Base-by-base conservation (phyloP, 2,888 invertebrate species). In the Spatulosminthurus flaviceps region DNA sequence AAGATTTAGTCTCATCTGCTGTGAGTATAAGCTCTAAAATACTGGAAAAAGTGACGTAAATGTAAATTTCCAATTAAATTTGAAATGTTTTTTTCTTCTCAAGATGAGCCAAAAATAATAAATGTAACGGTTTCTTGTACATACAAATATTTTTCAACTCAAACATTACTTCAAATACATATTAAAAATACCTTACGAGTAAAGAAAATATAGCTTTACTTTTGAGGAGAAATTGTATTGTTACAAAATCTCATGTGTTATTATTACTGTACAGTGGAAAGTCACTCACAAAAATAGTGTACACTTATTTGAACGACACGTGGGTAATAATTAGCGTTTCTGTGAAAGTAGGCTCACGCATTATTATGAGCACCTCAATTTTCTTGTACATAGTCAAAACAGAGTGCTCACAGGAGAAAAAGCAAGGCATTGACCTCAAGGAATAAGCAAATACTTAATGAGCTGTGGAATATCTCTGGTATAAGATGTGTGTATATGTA, bases 301-400 rank as follows among this genome's bases (percentile, higher is more conserved):
- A 24, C 11, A 4, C 21, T 42, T n/a, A 51, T 22, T 21, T 43
- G n/a, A 26, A 72, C n/a, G 21, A 72, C 72, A 72, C 72, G 72
- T 72, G 72, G 51, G 28, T 72, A 72, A 51, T 51, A 72, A 72
- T 72, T 72, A 72, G 72, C 43, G 51, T 72, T 43, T 72, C 16
- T 42, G 24, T 42, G 43, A 51, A 72, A 72, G 72, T 72, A 72
- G 72, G 72, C 43, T 72, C 28, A 51, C 41, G 9, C 13, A 19
- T 9, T n/a, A 24, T 19, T 51, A 26, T 51, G 41, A 22, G 34
- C 11, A 22, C 5, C 41, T 51, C 42, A 26, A 51, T 72, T 26
- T n/a, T 72, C 51, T 72, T 51, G n/a, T 64, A 11, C 24, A 24
- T 64, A 64, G 24, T 26, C 22, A 64, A 26, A 64, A 64, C 24